Conservation (phyloP, 37 sponge, comb jelly and placozoan species). For the Chondrilla cf. caribensis region DNA sequence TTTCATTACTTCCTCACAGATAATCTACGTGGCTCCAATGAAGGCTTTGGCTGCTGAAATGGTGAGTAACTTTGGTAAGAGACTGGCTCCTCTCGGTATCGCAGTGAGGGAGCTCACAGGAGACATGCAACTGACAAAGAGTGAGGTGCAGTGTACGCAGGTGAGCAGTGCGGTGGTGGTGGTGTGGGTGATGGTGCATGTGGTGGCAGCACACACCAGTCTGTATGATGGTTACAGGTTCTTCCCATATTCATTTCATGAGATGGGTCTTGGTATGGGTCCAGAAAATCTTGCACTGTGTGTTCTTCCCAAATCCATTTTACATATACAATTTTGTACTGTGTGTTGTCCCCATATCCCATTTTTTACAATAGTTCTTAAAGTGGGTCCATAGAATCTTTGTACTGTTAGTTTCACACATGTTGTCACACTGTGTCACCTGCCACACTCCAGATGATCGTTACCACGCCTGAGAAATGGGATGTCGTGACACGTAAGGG, state of each 20-base stretch:
- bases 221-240: too few relatives aligned
- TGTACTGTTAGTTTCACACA: too few relatives aligned
- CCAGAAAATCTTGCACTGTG: too few relatives aligned
- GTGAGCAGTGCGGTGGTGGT: constrained; percentile 34
- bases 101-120: constrained; percentile 94
- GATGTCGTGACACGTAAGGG: constrained; percentile 98
- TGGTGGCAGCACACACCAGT: too few relatives aligned
- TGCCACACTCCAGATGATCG: constrained; percentile 80
- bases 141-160: constrained; percentile 90
- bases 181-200: background rate
- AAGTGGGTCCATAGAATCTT: too few relatives aligned
- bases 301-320: too few relatives aligned
- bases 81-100: constrained; percentile 83
- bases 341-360: too few relatives aligned
- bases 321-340: too few relatives aligned
- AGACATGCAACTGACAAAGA: constrained; percentile 97
- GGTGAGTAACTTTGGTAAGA: constrained; percentile 81
- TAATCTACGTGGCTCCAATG: constrained; percentile 98
- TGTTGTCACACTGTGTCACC: background rate
- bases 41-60: constrained; percentile 98
- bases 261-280: too few relatives aligned
- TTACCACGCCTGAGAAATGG: constrained; percentile 99
- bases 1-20: constrained; percentile 34
- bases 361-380: too few relatives aligned
- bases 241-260: too few relatives aligned